These are phyloP conservation scores for Drosophila mojavensis DNA, from an alignment of 1,140 invertebrate genomes.

Conservation along the genomic window DNA sequence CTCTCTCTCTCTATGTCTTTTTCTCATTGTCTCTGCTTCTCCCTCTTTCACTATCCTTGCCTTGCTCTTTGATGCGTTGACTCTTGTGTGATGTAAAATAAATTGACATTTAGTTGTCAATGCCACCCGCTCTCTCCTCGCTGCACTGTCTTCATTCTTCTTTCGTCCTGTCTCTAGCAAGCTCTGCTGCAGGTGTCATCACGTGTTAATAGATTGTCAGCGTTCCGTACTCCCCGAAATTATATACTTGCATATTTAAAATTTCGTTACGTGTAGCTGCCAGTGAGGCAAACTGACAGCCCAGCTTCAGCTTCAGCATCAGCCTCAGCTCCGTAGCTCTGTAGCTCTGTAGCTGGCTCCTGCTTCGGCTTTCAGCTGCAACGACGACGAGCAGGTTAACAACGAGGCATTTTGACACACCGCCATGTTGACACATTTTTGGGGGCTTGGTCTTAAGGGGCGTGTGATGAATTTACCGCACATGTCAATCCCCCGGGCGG, in stretches of 20 bases:
- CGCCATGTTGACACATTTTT: constrained; percentile 37
- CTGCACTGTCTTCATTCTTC: not conserved
- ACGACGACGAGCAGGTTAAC: constrained; percentile 1
- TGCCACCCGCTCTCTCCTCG: constrained; percentile 14
- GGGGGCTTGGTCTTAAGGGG: constrained; percentile 3
- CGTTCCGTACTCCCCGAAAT: constrained; percentile 46
- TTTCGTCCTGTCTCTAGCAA: constrained; percentile 8
- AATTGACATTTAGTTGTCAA: constrained; percentile 79
- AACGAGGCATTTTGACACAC: constrained; percentile 21
- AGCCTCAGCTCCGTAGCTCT: not conserved
- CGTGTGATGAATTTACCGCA: constrained; percentile 40
- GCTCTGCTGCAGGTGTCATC: constrained; percentile 65
- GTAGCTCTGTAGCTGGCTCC: too few species aligned
- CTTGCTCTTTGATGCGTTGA: constrained; percentile 42
- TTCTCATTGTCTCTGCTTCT: too few species aligned
- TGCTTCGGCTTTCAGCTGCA: not conserved
- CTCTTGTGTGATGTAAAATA: constrained; percentile 68
- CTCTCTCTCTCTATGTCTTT: too few species aligned
- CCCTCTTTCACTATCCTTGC: too few species aligned
- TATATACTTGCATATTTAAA: constrained; percentile 79
- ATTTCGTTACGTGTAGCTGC: constrained; percentile 34
- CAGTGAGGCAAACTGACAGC: not conserved
- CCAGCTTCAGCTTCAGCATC: not conserved
- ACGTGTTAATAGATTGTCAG: constrained; percentile 75
- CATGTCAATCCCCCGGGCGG: constrained; percentile 34